These are phyloP conservation scores for Odocoileus virginianus DNA, from an alignment of 2,113 vertebrate species.

Conservation along the genomic window DNA sequence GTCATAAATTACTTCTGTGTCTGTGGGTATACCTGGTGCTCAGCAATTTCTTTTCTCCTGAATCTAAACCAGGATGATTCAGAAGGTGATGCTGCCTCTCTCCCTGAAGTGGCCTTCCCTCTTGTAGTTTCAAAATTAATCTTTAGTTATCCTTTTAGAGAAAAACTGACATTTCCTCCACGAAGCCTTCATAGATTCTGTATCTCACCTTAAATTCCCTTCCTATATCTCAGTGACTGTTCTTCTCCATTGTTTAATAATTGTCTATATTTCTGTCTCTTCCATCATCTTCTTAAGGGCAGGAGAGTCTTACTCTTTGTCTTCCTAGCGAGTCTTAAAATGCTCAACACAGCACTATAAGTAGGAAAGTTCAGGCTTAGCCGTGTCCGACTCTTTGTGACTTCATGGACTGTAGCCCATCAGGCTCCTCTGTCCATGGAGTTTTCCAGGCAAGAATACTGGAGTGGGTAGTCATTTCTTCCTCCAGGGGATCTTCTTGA, in stretches of 20 bases:
- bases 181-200: neutral
- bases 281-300: neutral
- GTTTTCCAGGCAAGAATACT: neutral
- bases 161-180: neutral
- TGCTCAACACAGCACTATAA: neutral
- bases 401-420: neutral
- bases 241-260: neutral
- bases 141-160: neutral
- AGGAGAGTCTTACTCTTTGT: neutral
- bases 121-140: neutral
- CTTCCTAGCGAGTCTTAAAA: neutral
- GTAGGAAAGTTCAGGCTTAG: neutral
- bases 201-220: neutral
- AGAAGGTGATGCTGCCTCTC: neutral
- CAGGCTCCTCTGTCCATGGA: neutral
- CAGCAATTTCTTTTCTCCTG: conserved; percentile 20
- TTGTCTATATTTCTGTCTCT: neutral
- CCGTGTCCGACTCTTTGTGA: neutral
- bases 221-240: neutral
- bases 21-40: neutral
- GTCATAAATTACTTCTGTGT: conserved; percentile 17
- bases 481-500: too few relatives aligned
- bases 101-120: neutral
- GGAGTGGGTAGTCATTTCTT: neutral
- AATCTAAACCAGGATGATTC: neutral